These are phyloP conservation scores for Rattus norvegicus DNA, from an alignment of 2,113 vertebrate genomes.

Conservation along the genomic window GRCr8 NC_086033.1:104208001-104208500, in stretches of 20 bases:
- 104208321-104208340: neutral
- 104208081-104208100: no score
- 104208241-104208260: neutral
- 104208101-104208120: no score
- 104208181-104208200: neutral
- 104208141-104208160: neutral
- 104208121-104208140: no score
- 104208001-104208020: no score
- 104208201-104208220: neutral
- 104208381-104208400: neutral
- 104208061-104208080: no score
- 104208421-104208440: neutral
- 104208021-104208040: no score
- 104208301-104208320: neutral
- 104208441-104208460: neutral
- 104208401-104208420: neutral
- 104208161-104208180: neutral
- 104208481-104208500: neutral
- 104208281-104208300: no score
- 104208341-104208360: neutral
- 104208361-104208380: neutral
- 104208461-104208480: neutral
- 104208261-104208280: neutral
- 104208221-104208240: neutral
- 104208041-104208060: no score